Evolutionary conservation across 1,140 invertebrate genomes (phyloP), one percentile per base, ranked within the genome.

Genomic region (Antheraea pernyi): DNA sequence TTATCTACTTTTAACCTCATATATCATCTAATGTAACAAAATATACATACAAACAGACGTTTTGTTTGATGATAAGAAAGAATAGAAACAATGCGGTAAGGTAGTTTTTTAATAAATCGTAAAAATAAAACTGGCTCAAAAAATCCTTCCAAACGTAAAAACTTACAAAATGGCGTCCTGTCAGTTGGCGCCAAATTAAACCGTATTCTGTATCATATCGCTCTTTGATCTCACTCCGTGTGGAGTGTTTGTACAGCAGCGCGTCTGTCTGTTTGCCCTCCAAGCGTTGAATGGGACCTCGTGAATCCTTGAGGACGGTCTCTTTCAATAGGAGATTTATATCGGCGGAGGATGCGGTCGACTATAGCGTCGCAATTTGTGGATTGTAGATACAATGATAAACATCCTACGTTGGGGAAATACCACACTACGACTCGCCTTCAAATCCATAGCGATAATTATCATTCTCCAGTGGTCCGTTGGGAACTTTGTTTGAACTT

Each of bases 281-380:
- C 5, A 64, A 61, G 63, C 79, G 76, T 78, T 88, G 85, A 88
- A 90, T 83, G 79, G 84, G 78, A 78, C 63, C 76, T 69, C 73
- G 72, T 89, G 88, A 91, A 89, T 87, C 78, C 76, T 69, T 48
- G 75, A 80, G 80, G 77, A 80, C 72, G 66, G 75, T 69, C 71
- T 84, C 82, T 89, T 86, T 89, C 86, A 91, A 89, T 89, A 84
- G 83, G 76, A 89, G 88, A 91, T 91, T 87, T 87, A 87, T 91
- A 91, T 90, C 88, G 87, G 77, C 71, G 76, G 73, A 78, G 76
- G 73, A 78, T 68, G 62, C 74, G 67, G 68, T 60, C 73, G 68
- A 77, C 76, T 85, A 84, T 86, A 84, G 85, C 82, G 84, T 82
- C 69, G 85, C 86, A 90, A 90, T 88, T 90, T 90, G 86, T 88